Conservation (phyloP, 2,113 vertebrate species). For the Ahaetulla prasina region DNA sequence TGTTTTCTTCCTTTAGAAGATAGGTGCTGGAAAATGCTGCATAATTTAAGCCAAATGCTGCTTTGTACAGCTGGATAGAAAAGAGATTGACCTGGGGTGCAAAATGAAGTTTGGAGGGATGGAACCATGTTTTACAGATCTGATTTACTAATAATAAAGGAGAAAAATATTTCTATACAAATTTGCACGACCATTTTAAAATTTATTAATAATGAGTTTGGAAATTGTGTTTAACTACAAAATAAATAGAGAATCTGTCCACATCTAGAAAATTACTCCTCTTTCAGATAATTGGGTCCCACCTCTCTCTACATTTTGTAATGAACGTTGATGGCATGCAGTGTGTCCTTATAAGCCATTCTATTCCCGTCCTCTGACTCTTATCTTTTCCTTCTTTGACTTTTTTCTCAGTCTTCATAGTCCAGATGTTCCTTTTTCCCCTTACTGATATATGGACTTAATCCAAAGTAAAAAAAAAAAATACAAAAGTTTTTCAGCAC, state of each 20-base stretch:
- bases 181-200: background rate
- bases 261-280: background rate
- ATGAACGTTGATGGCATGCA: background rate
- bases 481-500: background rate
- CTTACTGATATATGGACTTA: background rate
- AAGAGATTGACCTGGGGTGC: background rate
- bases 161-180: background rate
- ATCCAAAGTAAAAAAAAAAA: slow-evolving; percentile 12
- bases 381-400: background rate
- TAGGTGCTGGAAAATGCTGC: background rate
- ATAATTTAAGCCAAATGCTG: background rate
- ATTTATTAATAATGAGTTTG: background rate
- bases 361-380: background rate
- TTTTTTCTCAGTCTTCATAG: slow-evolving; percentile 13
- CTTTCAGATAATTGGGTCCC: background rate
- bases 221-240: background rate
- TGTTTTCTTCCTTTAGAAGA: background rate
- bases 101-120: background rate
- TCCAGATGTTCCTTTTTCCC: background rate
- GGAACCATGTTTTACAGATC: background rate
- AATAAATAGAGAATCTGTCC: background rate
- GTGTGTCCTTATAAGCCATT: background rate
- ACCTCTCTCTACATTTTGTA: background rate
- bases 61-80: background rate
- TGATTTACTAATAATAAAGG: background rate